phyloP scores from a whole-genome alignment of 2,113 vertebrate genomes.

The Megaleporinus macrocephalus region DNA sequence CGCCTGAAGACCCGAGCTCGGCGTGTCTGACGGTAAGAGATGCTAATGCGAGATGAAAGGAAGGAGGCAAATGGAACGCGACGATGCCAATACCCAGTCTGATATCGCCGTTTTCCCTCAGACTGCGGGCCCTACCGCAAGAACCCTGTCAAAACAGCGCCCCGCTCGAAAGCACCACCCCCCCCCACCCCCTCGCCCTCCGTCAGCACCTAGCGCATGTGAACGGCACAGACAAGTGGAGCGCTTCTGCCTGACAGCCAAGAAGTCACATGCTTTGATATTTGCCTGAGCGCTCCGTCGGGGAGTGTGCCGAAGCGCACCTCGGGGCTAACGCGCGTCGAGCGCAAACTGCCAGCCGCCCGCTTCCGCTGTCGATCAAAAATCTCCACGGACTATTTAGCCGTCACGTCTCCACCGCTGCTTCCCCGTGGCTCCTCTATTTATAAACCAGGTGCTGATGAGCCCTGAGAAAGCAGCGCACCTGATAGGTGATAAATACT shows the following conservation, averaged over 20 bases:
- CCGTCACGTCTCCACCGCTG: conserved; percentile 68
- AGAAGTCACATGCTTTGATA: conserved; percentile 51
- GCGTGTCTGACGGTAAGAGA: not conserved
- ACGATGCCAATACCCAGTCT: not conserved
- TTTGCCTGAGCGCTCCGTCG: conserved; percentile 66
- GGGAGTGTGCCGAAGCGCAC: conserved; percentile 63
- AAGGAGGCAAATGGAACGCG: not conserved
- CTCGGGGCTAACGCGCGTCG: conserved; percentile 66
- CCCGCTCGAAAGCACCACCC: not conserved
- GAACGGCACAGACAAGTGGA: conserved; percentile 47
- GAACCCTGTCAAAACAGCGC: conserved; percentile 17
- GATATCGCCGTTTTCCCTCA: not conserved
- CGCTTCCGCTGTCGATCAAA: conserved; percentile 72
- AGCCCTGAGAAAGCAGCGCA: conserved; percentile 41
- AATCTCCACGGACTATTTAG: conserved; percentile 77
- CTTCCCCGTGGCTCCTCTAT: conserved; percentile 62
- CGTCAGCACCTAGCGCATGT: not conserved
- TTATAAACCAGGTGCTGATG: conserved; percentile 77
- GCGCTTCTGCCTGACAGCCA: conserved; percentile 58
- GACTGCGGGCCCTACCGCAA: not conserved
- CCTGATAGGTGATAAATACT: conserved; percentile 47
- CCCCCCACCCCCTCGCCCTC: too few relatives aligned
- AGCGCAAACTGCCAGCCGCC: conserved; percentile 71
- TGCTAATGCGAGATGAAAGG: not conserved
- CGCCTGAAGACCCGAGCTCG: not conserved